Base-by-base conservation (phyloP, 2,888 invertebrate genomes). In the Andrena fulva region DNA sequence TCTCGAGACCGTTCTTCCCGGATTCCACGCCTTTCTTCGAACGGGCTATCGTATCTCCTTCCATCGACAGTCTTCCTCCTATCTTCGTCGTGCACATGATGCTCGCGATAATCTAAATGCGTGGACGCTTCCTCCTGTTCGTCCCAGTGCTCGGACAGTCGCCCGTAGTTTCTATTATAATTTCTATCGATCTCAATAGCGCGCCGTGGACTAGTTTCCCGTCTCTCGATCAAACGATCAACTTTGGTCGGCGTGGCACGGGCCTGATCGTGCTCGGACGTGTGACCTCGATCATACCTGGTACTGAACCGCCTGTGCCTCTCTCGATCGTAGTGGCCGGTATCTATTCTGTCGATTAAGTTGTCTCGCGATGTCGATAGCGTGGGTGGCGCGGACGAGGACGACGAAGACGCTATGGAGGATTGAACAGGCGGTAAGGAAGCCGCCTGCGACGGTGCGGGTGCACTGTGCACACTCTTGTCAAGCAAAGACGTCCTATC, bases 1-100 rank as follows among this genome's bases (percentile, higher is more conserved):
- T 90, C 91, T 3, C 73, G 86, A 2, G 94, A 89, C n/a, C 94
- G 91, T 20, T 95, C 95, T 1, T 95, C 94, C 8, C 94, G 92
- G 59, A 84, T 83, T 27, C 93, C 91, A 33, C 92, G 91, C 83
- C 95, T 90, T 12, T 93, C 92, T 33, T 94, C 94, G 75, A 94
- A 95, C 0, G 95, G 95, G 84, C 94, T 94, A 62, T 94, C 94
- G 84, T 94, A 94, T 12, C 94, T 89, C 29, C 92, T 89, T 2
- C 91, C 71, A 3, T 92, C 92, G 0, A 91, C 87, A 0, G 87
- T 81, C 74, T 93, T 92, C 20, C 93, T 88, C 24, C 92, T 84
- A 20, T 92, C 93, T 1, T 93, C 93, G 10, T 93, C 92, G 52
- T 92, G 91, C 2, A 85, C 80, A 67, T 91, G 91, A 78, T 93